These are phyloP conservation scores for Zaprionus africanus DNA, from an alignment of 1,140 invertebrate genomes.

Conservation along the genomic window DNA sequence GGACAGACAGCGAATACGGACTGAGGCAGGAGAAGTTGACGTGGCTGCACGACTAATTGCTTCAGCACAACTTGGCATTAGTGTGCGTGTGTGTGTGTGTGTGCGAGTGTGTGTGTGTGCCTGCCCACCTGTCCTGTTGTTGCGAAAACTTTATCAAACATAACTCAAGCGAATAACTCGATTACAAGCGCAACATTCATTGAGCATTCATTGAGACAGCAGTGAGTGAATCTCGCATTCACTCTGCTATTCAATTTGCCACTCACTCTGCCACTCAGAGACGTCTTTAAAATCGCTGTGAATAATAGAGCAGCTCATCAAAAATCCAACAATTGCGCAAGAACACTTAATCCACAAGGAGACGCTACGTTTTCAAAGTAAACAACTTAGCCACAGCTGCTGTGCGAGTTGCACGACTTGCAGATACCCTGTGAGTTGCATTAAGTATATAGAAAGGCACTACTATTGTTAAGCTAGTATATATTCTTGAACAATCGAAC, in stretches of 20 bases:
- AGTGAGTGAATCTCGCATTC: background rate
- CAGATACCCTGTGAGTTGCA: background rate
- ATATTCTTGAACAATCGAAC: background rate
- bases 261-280: background rate
- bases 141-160: constrained; percentile 6
- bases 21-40: constrained; percentile 4
- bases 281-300: background rate
- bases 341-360: constrained; percentile 3
- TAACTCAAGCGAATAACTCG: constrained; percentile 1
- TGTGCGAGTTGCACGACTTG: background rate
- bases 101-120: background rate
- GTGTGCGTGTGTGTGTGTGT: background rate
- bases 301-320: constrained; percentile 1
- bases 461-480: background rate
- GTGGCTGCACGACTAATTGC: constrained; percentile 27
- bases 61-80: background rate
- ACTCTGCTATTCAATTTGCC: background rate
- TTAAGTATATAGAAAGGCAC: background rate
- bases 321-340: constrained; percentile 2
- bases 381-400: background rate
- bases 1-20: background rate
- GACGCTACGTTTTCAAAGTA: background rate
- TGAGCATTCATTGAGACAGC: constrained; percentile 2
- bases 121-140: background rate
- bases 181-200: constrained; percentile 3